A percentile compares a stretch with the other conserved stretches of the same genome.
These are phyloP conservation scores for Stigmatopora nigra DNA, from an alignment of 2,113 vertebrate genomes.

Conservation along the genomic window DNA sequence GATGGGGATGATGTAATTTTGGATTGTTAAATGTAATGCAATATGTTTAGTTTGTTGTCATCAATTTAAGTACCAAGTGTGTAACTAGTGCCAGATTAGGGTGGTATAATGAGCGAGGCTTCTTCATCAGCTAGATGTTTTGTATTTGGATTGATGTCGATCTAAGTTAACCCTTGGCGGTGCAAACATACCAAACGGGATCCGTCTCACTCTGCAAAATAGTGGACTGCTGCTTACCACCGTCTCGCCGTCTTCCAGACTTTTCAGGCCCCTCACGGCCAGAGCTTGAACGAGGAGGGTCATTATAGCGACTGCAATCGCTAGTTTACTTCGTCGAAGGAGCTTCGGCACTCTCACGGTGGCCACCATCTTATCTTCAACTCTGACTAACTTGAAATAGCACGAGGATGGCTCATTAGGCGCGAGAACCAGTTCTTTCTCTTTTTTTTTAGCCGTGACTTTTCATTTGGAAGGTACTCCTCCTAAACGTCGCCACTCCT, in stretches of 20 bases:
- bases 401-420: slow-evolving; percentile 29
- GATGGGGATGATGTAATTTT: too few relatives aligned
- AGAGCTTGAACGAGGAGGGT: slow-evolving; percentile 86
- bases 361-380: slow-evolving; percentile 80
- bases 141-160: slow-evolving; percentile 32
- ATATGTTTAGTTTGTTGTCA: neutral
- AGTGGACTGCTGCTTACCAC: slow-evolving; percentile 63
- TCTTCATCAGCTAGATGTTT: slow-evolving; percentile 12
- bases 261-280: slow-evolving; percentile 89
- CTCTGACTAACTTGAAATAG: slow-evolving; percentile 14
- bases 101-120: neutral
- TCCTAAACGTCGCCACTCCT: neutral
- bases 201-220: neutral
- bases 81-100: neutral
- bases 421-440: too few relatives aligned
- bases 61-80: neutral
- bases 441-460: neutral
- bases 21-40: neutral
- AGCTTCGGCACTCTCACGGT: slow-evolving; percentile 83
- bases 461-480: neutral
- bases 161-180: slow-evolving; percentile 41
- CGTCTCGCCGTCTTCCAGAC: slow-evolving; percentile 81
- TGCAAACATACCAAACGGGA: slow-evolving; percentile 7
- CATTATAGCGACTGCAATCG: slow-evolving; percentile 79
- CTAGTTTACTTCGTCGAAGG: slow-evolving; percentile 83